Percentiles rank a stretch among this genome's conserved stretches.
Conservation (phyloP, 2,888 invertebrate genomes). For the Bimastos eiseni region DNA sequence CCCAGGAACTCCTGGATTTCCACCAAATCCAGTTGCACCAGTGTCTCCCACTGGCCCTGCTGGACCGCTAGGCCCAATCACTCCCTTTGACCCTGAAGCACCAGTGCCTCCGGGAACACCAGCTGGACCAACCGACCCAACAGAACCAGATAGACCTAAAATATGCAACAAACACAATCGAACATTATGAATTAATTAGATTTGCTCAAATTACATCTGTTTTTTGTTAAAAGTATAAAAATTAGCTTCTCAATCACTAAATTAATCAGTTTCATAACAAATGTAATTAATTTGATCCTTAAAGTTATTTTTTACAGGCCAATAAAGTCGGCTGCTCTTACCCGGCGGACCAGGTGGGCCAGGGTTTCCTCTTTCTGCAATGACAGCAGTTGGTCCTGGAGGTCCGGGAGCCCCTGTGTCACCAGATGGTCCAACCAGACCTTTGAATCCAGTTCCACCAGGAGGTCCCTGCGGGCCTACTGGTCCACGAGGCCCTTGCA, state of each 20-base stretch:
- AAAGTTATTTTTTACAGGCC: not conserved
- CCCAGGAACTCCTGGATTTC: constrained; percentile 37
- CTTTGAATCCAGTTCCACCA: constrained; percentile 33
- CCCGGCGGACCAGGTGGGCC: constrained; percentile 34
- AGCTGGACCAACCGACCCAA: constrained; percentile 29
- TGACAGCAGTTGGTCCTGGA: constrained; percentile 21
- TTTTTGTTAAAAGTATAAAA: not conserved
- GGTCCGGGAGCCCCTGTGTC: constrained; percentile 29
- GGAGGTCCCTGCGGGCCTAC: constrained; percentile 31
- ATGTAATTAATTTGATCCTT: not conserved
- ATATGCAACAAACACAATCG: not conserved
- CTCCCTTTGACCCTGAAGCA: constrained; percentile 32
- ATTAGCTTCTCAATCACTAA: not conserved
- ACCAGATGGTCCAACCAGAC: constrained; percentile 32
- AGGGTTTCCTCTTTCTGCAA: constrained; percentile 29
- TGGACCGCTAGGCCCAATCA: constrained; percentile 27
- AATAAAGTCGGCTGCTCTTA: not conserved
- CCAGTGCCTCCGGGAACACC: constrained; percentile 24
- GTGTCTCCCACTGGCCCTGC: constrained; percentile 33
- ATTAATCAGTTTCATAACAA: not conserved
- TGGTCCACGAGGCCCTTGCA: constrained; percentile 34
- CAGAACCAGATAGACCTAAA: constrained; percentile 24
- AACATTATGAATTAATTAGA: not conserved
- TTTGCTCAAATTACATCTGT: not conserved
- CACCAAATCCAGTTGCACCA: constrained; percentile 33